These are phyloP conservation scores for Marisa cornuarietis DNA, from an alignment of 1,140 invertebrate genomes.

Conservation along the genomic window DNA sequence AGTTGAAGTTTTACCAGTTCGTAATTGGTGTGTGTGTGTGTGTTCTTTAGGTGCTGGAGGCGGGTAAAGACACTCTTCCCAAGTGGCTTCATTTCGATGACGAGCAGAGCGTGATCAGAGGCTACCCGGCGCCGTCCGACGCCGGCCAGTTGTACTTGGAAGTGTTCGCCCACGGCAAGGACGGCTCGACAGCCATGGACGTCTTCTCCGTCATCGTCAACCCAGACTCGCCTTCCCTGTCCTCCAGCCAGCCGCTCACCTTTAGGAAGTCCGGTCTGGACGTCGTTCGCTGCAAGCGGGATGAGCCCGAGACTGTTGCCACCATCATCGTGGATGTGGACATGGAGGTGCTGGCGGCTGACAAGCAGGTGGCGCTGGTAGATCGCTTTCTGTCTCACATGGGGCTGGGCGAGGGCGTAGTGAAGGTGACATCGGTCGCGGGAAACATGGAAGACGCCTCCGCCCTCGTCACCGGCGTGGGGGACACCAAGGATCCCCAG, in stretches of 20 bases:
- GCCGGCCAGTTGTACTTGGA: constrained; percentile 71
- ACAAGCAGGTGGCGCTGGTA: constrained; percentile 47
- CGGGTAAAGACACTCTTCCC: constrained; percentile 59
- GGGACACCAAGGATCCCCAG: constrained; percentile 68
- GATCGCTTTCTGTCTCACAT: constrained; percentile 51
- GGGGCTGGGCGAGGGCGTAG: constrained; percentile 57
- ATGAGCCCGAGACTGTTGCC: constrained; percentile 59
- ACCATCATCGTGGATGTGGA: constrained; percentile 62
- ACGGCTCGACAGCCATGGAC: constrained; percentile 40
- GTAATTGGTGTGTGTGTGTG: constrained; percentile 29
- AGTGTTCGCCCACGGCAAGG: constrained; percentile 63
- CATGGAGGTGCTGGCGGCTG: constrained; percentile 43
- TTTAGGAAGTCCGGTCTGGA: constrained; percentile 36
- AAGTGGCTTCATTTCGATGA: constrained; percentile 65
- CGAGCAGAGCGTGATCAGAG: constrained; percentile 66
- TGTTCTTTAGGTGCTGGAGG: constrained; percentile 61
- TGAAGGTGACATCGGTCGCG: constrained; percentile 66
- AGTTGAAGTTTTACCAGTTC: not conserved
- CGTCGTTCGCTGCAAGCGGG: constrained; percentile 50
- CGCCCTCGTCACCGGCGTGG: constrained; percentile 72
- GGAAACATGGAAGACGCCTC: constrained; percentile 62
- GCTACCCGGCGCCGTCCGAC: constrained; percentile 71
- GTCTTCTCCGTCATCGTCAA: constrained; percentile 53
- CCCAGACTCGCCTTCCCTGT: constrained; percentile 37
- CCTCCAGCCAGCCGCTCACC: constrained; percentile 20